Evolutionary conservation across 2,113 vertebrate genomes (phyloP), one percentile per base, ranked within the genome.

Genomic region (Platycercus adscitus): DNA sequence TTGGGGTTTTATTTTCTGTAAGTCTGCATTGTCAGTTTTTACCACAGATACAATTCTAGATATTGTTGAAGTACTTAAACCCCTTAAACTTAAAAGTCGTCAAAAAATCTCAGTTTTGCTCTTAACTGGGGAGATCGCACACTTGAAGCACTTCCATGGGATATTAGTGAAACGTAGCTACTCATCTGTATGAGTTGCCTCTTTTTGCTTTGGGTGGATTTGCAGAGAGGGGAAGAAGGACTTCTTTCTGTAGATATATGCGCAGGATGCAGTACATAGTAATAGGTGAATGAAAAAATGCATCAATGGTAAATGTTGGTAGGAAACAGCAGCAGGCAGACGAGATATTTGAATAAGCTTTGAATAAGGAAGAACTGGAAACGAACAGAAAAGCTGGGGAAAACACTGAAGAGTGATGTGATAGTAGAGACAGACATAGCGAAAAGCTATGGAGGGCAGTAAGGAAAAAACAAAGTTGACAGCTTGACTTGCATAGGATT

Each of bases 1-100:
- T 41, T 65, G 31, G 33, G 8, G 0, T 47, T 79, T 55, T 31
- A 76, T 23, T 47, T 58, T 1, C 11, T 61, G 0, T 37, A 75
- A 50, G 29, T 37, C 18, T 85, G 12, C 13, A 35, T 52, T 73
- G 14, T 17, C 26, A 73, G 1, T 76, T 76, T 28, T 82, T 41
- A 41, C 44, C n/a, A 66, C 24, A 76, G 28, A 49, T 73, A 61
- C 2, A 60, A 24, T 79, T 55, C 63, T 31, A 60, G 31, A 17
- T 66, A 47, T 10, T 53, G n/a, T 18, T 86, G 31, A 89, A 71
- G 11, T 68, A 71, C 17, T 78, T 66, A 21, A 79, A 26, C 16
- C n/a, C 17, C 25, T 82, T 82, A 44, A 72, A 63, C 39, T 28
- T 79, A 5, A 26, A 68, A 55, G 28, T 17, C 5, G 28, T 60